Evolutionary conservation across 2,113 vertebrate species (phyloP), one percentile per base, ranked within the genome.

Genomic region (Uria lomvia): DNA sequence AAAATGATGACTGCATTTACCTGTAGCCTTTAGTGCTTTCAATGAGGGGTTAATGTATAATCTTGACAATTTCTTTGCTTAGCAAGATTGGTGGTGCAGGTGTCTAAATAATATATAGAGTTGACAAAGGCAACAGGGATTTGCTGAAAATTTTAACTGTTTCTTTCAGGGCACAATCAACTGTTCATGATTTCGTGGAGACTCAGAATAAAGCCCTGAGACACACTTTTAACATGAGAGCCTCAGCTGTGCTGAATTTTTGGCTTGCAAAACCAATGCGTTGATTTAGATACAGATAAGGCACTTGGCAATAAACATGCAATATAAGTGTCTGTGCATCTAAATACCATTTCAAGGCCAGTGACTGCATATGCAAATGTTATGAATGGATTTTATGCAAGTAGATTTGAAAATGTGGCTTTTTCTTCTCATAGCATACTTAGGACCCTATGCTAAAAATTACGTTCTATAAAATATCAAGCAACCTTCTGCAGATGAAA

Each of bases 341-440:
- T 42, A 92, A 67, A 85, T 83, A 56, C 75, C 36, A 40, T 86
- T 96, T 84, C 53, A 83, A 66, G 56, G 83, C 60, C 34, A 42
- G 24, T 91, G 79, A 72, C 49, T 93, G 11, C 72, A 11, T 77
- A 68, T 95, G 59, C 52, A 94, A 72, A 65, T 65, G 80, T 90
- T 79, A 67, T 52, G 72, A 63, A 67, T 93, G 40, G 29, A 7
- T 32, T 94, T 92, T 92, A 89, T 86, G 53, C 55, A 91, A 95
- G 72, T 21, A 71, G 49, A 40, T 87, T 95, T 92, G 74, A 91
- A 95, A 94, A 93, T 24, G n/a, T 65, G 71, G 18, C 66, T 80
- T 87, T 91, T 84, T 47, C 60, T 76, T 82, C 81, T 86, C n/a
- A 4, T 47, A 76, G 43, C 43, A 40, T 86, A 68, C 72, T 88